Evolutionary conservation across 2,888 invertebrate genomes (phyloP).

Genomic region (Clusia tigrina): DNA sequence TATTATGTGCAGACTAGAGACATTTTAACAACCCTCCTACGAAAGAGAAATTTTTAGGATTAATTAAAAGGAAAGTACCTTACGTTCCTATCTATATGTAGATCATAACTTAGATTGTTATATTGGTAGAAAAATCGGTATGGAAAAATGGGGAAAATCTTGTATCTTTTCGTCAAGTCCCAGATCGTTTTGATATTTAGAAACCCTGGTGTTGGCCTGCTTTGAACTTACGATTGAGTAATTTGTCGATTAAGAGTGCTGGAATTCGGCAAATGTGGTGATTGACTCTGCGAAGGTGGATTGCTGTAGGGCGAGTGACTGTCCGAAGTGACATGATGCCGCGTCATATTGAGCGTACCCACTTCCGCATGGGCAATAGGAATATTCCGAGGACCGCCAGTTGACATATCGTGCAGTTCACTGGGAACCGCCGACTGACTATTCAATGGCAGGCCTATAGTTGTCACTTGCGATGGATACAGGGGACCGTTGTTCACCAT

Average conservation of each 20-base stretch:
- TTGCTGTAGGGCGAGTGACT: constrained; percentile 58
- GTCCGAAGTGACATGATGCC: constrained; percentile 55
- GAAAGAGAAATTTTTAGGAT: too few relatives aligned
- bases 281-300: constrained; percentile 60
- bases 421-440: constrained; percentile 44
- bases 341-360: constrained; percentile 51
- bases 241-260: constrained; percentile 67
- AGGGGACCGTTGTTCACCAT: constrained; percentile 48
- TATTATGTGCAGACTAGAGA: too few relatives aligned
- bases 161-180: too few relatives aligned
- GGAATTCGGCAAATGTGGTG: constrained; percentile 67
- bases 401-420: constrained; percentile 60
- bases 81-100: too few relatives aligned
- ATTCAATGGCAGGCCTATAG: constrained; percentile 40
- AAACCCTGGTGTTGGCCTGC: too few relatives aligned
- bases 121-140: too few relatives aligned
- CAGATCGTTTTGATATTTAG: too few relatives aligned
- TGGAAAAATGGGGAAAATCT: too few relatives aligned
- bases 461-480: constrained; percentile 61
- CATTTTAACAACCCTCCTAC: too few relatives aligned
- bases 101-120: too few relatives aligned
- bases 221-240: constrained; percentile 65
- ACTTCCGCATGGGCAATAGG: constrained; percentile 38
- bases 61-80: too few relatives aligned
- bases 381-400: constrained; percentile 29